Conservation (phyloP, 2,113 vertebrate species). For the Pygathrix nemaeus region DNA sequence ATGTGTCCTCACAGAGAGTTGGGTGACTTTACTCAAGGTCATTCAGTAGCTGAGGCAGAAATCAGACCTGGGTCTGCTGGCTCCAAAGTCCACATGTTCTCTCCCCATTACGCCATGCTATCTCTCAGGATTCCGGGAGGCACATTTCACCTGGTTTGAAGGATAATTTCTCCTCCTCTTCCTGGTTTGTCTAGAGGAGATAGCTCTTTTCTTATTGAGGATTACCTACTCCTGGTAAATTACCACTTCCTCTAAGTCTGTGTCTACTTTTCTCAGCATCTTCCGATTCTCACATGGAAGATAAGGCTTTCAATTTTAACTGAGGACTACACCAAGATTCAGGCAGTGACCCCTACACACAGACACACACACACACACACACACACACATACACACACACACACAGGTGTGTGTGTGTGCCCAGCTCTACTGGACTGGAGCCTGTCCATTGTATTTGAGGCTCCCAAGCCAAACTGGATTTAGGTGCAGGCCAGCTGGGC, state of each 20-base stretch:
- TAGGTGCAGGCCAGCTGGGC: background rate
- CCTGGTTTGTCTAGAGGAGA: background rate
- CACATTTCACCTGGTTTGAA: background rate
- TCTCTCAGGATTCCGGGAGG: background rate
- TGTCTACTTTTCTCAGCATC: background rate
- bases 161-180: background rate
- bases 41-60: background rate
- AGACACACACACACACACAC: background rate
- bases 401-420: background rate
- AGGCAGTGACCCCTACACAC: background rate
- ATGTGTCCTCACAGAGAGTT: background rate
- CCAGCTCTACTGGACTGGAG: background rate
- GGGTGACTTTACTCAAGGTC: background rate
- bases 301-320: background rate
- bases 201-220: background rate
- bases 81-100: background rate
- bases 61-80: background rate
- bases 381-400: too few species aligned
- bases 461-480: constrained; percentile 19
- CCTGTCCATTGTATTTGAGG: background rate
- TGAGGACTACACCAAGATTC: background rate
- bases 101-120: background rate
- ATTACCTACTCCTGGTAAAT: background rate
- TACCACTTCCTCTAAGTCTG: background rate
- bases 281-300: background rate